Conservation (phyloP, 92 coral and sea anemone genomes). For the Porites rus region DNA sequence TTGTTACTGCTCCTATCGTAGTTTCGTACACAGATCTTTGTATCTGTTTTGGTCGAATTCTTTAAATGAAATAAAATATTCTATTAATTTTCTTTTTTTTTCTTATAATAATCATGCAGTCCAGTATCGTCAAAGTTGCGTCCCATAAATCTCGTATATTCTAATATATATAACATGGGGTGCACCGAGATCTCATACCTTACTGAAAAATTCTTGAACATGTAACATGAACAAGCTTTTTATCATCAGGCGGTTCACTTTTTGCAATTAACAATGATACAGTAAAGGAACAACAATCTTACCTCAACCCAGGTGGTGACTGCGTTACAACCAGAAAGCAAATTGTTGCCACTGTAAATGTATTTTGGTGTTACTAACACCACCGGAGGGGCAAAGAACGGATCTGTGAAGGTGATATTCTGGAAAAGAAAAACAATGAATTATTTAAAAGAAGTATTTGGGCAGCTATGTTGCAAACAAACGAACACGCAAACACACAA, state of each 20-base stretch:
- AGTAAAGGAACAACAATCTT: background rate
- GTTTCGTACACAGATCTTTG: background rate
- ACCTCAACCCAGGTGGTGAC: background rate
- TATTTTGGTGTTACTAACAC: background rate
- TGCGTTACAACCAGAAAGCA: background rate
- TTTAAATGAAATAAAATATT: background rate
- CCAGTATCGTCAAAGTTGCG: background rate
- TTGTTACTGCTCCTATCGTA: background rate
- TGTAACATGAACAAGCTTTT: background rate
- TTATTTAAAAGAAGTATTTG: background rate
- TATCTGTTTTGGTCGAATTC: background rate
- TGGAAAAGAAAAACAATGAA: background rate
- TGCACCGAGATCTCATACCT: too few relatives aligned
- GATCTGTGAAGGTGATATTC: background rate
- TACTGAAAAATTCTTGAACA: too few relatives aligned
- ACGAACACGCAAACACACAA: too few relatives aligned
- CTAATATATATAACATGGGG: too few relatives aligned
- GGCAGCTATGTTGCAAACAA: background rate
- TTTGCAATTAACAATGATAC: background rate
- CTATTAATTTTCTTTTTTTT: background rate
- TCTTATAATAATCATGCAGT: background rate
- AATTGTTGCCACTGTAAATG: background rate
- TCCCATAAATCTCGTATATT: too few relatives aligned
- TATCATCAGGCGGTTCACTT: background rate
- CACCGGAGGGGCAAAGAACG: conserved; percentile 1